Conservation (phyloP, 2,113 vertebrate genomes). For the Sterrhoptilus dennistouni region DNA sequence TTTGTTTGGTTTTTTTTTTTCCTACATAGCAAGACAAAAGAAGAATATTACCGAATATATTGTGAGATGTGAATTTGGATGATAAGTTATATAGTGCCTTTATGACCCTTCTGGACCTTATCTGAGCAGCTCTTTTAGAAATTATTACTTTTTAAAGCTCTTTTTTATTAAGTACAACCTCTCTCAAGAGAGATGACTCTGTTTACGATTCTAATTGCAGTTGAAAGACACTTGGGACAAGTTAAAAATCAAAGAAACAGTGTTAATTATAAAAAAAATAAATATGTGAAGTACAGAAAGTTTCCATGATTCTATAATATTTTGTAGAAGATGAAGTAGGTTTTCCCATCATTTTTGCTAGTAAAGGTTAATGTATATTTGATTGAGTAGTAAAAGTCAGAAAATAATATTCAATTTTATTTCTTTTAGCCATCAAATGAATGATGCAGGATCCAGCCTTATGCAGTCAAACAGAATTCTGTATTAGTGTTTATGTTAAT, state of each 20-base stretch:
- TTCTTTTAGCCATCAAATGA: neutral
- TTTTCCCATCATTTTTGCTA: neutral
- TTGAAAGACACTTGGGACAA: neutral
- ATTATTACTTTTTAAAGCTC: neutral
- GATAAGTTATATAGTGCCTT: neutral
- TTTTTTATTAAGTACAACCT: neutral
- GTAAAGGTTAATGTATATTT: neutral
- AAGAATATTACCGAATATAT: rapidly evolving
- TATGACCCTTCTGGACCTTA: neutral
- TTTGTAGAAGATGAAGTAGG: neutral
- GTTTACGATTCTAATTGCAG: neutral
- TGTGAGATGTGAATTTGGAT: neutral
- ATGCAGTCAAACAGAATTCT: neutral
- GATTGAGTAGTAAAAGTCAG: neutral
- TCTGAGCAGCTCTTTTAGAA: neutral
- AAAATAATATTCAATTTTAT: neutral
- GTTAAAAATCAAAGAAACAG: neutral
- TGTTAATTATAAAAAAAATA: neutral
- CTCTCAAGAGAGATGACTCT: neutral
- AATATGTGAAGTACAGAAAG: neutral
- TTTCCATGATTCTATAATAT: neutral
- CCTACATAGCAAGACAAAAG: neutral
- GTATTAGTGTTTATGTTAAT: neutral
- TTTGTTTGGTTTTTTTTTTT: neutral
- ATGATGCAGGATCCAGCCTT: rapidly evolving